A percentile compares a stretch with the other conserved stretches of the same genome.
Conservation (phyloP, 2,113 vertebrate species). For the Ammodytes dubius region DNA sequence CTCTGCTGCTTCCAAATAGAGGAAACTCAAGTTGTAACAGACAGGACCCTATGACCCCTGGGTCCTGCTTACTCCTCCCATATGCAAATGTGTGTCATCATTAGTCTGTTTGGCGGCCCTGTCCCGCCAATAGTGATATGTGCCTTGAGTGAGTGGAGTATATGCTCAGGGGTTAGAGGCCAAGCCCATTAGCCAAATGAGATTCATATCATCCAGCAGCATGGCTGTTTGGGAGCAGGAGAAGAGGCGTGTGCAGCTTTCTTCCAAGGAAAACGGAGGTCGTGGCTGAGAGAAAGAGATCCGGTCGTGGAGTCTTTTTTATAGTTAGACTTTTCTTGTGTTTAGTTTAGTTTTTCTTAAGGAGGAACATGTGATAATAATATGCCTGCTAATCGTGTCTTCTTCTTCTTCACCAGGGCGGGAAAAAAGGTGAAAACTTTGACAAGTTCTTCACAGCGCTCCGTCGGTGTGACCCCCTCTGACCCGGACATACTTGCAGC, state of each 20-base stretch:
- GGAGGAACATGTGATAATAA: not conserved
- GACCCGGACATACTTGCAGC: conserved; percentile 91
- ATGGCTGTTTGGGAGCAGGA: conserved; percentile 46
- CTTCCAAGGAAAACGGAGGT: conserved; percentile 5
- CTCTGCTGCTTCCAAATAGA: conserved; percentile 11
- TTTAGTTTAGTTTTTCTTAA: not conserved
- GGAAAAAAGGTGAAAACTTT: conserved; percentile 92
- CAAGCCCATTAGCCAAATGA: conserved; percentile 77
- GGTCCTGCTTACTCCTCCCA: conserved; percentile 54
- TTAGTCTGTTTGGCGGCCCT: conserved; percentile 58
- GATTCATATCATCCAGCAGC: conserved; percentile 63
- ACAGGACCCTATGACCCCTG: conserved; percentile 56
- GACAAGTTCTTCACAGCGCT: conserved; percentile 93
- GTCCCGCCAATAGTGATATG: conserved; percentile 34
- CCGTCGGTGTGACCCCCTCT: conserved; percentile 90
- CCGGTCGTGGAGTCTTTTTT: conserved; percentile 18
- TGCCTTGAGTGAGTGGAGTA: conserved; percentile 34
- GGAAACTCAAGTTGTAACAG: conserved; percentile 57
- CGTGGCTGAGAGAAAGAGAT: conserved; percentile 33
- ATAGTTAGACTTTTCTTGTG: conserved; percentile 10
- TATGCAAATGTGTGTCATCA: conserved; percentile 77
- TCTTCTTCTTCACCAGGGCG: conserved; percentile 83
- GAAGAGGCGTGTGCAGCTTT: conserved; percentile 46
- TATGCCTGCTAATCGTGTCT: conserved; percentile 8
- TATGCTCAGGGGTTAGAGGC: conserved; percentile 67